A percentile compares a stretch with the other conserved stretches of the same genome.
Conservation (phyloP, 2,797 vertebrate species). For the Stomatorhinus walkeri region DNA sequence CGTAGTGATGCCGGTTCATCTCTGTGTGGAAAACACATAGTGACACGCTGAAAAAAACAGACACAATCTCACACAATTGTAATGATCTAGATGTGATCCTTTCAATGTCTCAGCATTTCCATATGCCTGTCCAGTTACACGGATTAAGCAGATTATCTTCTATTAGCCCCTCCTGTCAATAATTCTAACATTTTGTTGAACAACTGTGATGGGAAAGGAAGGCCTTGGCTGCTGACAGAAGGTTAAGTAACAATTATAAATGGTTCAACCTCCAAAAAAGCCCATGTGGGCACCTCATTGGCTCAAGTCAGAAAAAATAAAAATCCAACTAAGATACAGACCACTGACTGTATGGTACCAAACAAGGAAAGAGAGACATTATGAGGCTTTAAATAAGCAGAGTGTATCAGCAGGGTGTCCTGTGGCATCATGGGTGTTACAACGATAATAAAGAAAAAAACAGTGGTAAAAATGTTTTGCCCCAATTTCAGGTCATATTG, state of each 20-base stretch:
- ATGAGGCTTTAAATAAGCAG: not conserved
- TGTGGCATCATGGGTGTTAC: not conserved
- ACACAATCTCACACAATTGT: too few relatives aligned
- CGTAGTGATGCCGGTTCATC: conserved; percentile 97
- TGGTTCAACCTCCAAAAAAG: not conserved
- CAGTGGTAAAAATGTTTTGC: not conserved
- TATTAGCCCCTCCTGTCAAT: not conserved
- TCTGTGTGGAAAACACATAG: conserved; percentile 58
- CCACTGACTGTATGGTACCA: not conserved
- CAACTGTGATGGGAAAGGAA: not conserved
- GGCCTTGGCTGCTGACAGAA: not conserved
- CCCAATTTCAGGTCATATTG: not conserved
- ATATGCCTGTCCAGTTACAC: not conserved
- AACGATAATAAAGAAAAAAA: not conserved
- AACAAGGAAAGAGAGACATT: not conserved
- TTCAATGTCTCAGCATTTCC: not conserved
- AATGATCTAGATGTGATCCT: not conserved
- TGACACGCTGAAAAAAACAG: not conserved
- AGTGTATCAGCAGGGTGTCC: not conserved
- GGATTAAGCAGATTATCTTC: not conserved
- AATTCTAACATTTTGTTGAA: not conserved
- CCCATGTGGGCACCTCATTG: not conserved
- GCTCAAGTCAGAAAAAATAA: not conserved
- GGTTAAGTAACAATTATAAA: not conserved
- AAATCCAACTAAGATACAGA: not conserved